Base-by-base conservation (phyloP, 2,797 vertebrate genomes). In the Ctenosaura bakeri region DNA sequence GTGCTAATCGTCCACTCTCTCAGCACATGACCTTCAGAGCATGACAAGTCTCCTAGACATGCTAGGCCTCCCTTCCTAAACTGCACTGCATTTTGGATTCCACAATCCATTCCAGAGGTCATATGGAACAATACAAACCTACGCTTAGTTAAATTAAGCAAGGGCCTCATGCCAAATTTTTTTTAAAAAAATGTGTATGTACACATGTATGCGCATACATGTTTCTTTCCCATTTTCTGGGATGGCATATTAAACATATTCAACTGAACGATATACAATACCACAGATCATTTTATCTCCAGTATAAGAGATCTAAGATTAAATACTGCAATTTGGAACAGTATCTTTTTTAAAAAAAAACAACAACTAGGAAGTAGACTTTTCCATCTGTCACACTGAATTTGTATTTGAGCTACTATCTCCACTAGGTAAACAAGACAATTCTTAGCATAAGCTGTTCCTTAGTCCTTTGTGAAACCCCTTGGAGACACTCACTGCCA, bases 401-500 rank as follows among this genome's bases (percentile, higher is more conserved):
- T 35, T 56, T 62, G n/a, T 78, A 90, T 80, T 18, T 2, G 38
- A 88, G 91, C 82, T 7, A 22, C 18, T 12, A 85, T 42, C 2
- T 52, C 73, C 81, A 85, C 29, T 14, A 73, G 64, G 26, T 6
- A 92, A 90, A 92, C 91, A 38, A 89, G 71, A 85, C 8, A 77
- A 66, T 59, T 46, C 0, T 80, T 80, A 73, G 4, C 35, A 35
- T 73, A 71, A 86, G 26, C 83, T 81, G 38, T 2, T 32, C 35
- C 50, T 42, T 42, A 86, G 64, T 29, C 6, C 38, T 22, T 29
- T 83, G 1, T 52, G 29, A 20, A 91, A 50, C 13, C 54, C 54
- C 56, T 46, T 10, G 13, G 14, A 86, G 6, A 64, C n/a, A 50
- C 0, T 0, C 12, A 32, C 24, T 18, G 1, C 0, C 35, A 20